Evolutionary conservation across 2,797 vertebrate genomes (phyloP).

Genomic region (Sebastes ruberrimus): DNA sequence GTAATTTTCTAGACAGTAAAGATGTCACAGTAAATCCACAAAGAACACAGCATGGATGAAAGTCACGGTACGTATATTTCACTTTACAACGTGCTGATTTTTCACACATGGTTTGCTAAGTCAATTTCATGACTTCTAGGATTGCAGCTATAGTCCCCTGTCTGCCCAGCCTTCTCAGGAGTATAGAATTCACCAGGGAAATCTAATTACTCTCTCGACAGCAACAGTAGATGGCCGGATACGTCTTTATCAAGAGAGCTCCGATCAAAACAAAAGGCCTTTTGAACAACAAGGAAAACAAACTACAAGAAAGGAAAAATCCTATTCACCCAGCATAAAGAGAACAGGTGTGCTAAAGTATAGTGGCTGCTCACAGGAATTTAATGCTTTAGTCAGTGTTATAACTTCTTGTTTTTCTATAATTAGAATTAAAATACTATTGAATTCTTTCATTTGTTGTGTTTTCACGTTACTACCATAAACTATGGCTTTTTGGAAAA

Average conservation of each 20-base stretch:
- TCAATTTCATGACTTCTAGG: constrained; percentile 56
- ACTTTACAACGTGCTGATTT: constrained; percentile 41
- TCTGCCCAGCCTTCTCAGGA: constrained; percentile 62
- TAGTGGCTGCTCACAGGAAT: background rate
- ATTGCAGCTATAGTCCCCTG: constrained; percentile 37
- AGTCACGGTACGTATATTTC: constrained; percentile 23
- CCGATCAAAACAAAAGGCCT: constrained; percentile 35
- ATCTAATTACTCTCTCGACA: constrained; percentile 58
- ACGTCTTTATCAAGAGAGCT: constrained; percentile 24
- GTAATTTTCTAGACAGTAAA: constrained; percentile 23
- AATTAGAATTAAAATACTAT: background rate
- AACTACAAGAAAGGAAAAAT: background rate
- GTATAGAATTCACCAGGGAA: constrained; percentile 69
- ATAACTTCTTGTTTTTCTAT: background rate
- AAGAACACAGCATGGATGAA: background rate
- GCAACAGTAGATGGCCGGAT: constrained; percentile 53
- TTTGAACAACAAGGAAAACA: constrained; percentile 19
- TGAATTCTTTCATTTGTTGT: background rate
- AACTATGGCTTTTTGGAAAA: background rate
- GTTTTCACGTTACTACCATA: background rate
- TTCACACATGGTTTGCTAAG: constrained; percentile 58
- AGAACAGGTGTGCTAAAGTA: background rate
- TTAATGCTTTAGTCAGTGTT: background rate
- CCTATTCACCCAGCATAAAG: background rate
- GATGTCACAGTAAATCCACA: constrained; percentile 6